phyloP scores from a whole-genome alignment of 2,888 invertebrate species.

The Mamestra brassicae region DNA sequence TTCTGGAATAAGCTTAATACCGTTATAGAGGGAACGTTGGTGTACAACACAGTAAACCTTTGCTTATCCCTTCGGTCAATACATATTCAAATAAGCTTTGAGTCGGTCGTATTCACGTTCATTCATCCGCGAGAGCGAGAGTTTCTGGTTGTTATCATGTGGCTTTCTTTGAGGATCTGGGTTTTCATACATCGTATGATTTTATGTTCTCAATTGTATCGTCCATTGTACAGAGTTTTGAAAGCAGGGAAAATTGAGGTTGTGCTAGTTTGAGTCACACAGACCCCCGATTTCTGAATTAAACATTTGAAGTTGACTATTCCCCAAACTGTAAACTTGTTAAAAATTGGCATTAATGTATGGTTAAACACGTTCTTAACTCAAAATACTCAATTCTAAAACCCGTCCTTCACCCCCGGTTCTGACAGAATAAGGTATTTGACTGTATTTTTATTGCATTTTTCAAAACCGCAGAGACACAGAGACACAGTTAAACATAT shows the following conservation, averaged over 20 bases:
- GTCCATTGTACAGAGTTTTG: not conserved
- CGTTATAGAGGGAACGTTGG: not conserved
- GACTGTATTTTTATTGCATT: too few relatives aligned
- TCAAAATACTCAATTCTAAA: too few relatives aligned
- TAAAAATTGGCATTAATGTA: too few relatives aligned
- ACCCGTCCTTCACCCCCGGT: too few relatives aligned
- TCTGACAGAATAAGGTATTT: too few relatives aligned
- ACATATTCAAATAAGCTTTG: constrained; percentile 47
- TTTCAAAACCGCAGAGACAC: too few relatives aligned
- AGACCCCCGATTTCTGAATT: too few relatives aligned
- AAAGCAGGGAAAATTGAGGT: not conserved
- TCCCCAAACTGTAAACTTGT: too few relatives aligned
- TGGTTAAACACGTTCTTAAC: too few relatives aligned
- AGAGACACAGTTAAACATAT: too few relatives aligned
- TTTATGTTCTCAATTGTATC: constrained; percentile 5
- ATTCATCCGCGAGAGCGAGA: constrained; percentile 21
- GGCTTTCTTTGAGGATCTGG: constrained; percentile 31
- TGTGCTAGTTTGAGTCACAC: too few relatives aligned
- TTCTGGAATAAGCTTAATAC: constrained; percentile 5
- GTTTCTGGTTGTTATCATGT: constrained; percentile 31
- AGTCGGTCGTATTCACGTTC: constrained; percentile 24
- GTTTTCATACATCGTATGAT: constrained; percentile 19
- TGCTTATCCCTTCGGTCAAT: constrained; percentile 30
- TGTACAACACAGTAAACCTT: constrained; percentile 15
- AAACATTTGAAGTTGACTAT: too few relatives aligned